Evolutionary conservation across 2,113 vertebrate genomes (phyloP).

Genomic region (Paramisgurnus dabryanus): DNA sequence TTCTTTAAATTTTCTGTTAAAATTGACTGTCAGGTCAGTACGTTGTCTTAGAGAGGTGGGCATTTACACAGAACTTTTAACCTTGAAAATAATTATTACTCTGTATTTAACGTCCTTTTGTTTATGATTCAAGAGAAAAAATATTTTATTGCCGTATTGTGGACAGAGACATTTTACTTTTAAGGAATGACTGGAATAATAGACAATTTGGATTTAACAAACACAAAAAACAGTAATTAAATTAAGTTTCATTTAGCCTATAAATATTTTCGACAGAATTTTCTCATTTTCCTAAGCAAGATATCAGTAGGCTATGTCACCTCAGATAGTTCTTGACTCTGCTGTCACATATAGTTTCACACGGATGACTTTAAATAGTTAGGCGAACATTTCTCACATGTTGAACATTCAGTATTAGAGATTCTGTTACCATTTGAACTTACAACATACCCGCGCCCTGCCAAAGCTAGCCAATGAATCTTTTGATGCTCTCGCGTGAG

Average conservation of each 20-base stretch:
- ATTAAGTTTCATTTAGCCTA: no score
- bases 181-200: constrained; percentile 10
- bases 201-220: constrained; percentile 2
- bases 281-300: not conserved
- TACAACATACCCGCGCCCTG: constrained; percentile 30
- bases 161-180: not conserved
- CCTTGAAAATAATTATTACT: not conserved
- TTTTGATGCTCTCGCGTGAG: not conserved
- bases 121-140: constrained; percentile 17
- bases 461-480: not conserved
- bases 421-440: constrained; percentile 32
- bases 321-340: not conserved
- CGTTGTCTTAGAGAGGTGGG: not conserved
- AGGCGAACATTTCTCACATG: constrained; percentile 34
- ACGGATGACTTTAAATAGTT: constrained; percentile 30
- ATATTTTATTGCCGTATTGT: not conserved
- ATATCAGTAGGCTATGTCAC: not conserved
- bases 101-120: not conserved
- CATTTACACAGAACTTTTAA: not conserved
- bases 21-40: not conserved
- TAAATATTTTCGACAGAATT: not conserved
- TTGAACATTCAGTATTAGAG: constrained; percentile 39
- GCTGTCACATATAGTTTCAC: constrained; percentile 3
- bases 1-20: not conserved
- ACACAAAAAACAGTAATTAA: not conserved